phyloP scores from a whole-genome alignment of 2,797 vertebrate genomes.

The Prunella strophiata region DNA sequence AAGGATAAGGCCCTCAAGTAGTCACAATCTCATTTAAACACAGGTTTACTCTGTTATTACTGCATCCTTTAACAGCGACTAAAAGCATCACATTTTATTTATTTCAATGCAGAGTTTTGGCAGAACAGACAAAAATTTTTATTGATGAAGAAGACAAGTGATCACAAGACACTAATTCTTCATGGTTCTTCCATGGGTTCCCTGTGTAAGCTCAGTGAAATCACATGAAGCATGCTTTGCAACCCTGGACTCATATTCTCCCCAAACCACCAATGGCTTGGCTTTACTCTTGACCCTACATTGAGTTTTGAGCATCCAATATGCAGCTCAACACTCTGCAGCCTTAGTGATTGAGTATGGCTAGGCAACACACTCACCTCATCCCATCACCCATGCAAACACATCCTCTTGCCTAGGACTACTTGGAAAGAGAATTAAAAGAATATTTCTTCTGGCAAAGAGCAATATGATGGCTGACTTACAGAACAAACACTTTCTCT shows the following conservation, averaged over 20 bases:
- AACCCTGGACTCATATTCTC: neutral
- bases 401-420: neutral
- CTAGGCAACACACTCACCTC: neutral
- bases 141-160: neutral
- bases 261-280: neutral
- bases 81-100: neutral
- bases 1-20: neutral
- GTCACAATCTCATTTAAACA: neutral
- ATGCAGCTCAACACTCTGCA: neutral
- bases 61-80: neutral
- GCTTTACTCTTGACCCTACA: neutral
- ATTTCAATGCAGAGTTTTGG: neutral
- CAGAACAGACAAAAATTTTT: neutral
- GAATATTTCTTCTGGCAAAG: neutral
- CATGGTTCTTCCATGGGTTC: neutral
- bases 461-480: neutral
- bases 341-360: neutral
- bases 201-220: neutral
- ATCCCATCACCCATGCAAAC: neutral
- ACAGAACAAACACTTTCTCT: neutral
- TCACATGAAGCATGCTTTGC: neutral
- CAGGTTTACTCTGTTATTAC: neutral
- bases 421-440: conserved; percentile 1
- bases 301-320: neutral
- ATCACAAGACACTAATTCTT: neutral